Percentiles rank a stretch among this genome's conserved stretches.
Evolutionary conservation across 2,888 invertebrate species (phyloP).

Genomic region (Stegana nigrithorax): DNA sequence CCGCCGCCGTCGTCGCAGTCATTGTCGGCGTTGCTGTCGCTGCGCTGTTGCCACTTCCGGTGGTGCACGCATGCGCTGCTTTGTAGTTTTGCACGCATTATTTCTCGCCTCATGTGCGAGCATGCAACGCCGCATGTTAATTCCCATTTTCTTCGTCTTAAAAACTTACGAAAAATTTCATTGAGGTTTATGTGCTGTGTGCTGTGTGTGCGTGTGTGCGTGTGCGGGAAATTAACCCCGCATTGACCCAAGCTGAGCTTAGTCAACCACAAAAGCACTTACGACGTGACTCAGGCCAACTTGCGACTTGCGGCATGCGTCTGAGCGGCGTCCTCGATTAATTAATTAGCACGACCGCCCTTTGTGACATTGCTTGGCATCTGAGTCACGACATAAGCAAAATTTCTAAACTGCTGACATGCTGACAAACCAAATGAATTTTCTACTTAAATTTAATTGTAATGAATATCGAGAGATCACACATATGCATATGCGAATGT

Average conservation of each 20-base stretch:
- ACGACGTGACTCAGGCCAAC: background rate
- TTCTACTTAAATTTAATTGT: too few relatives aligned
- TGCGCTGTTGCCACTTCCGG: background rate
- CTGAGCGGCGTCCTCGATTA: constrained; percentile 37
- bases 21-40: background rate
- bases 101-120: background rate
- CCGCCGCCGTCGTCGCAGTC: background rate
- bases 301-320: background rate
- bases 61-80: background rate
- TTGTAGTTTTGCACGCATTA: background rate
- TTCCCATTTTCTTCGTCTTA: too few relatives aligned
- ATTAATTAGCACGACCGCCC: constrained; percentile 49
- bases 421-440: too few relatives aligned
- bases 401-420: too few relatives aligned
- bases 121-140: background rate
- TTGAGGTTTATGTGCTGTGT: too few relatives aligned
- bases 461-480: too few relatives aligned
- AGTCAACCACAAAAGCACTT: too few relatives aligned
- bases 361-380: constrained; percentile 1
- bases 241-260: background rate
- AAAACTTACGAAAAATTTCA: too few relatives aligned
- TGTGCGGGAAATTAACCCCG: background rate
- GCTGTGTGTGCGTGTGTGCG: too few relatives aligned
- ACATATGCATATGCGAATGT: too few relatives aligned
- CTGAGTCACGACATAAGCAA: too few relatives aligned